These are phyloP conservation scores for Tineola bisselliella DNA, from an alignment of 2,888 invertebrate genomes.

Conservation along the genomic window DNA sequence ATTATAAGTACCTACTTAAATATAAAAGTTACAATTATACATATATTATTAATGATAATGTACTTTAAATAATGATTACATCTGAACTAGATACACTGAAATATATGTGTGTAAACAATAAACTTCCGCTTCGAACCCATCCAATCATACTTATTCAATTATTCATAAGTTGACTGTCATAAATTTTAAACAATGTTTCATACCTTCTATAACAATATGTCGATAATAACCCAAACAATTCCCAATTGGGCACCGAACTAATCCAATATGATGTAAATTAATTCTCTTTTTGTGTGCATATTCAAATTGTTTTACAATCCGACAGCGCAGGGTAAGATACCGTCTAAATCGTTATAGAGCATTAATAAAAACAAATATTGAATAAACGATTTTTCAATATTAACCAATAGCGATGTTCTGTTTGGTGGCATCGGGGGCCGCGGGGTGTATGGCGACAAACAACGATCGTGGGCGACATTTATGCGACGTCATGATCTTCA, in stretches of 20 bases:
- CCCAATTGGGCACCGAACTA: slow-evolving; percentile 5
- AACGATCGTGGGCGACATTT: slow-evolving; percentile 55
- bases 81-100: not conserved
- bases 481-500: slow-evolving; percentile 60
- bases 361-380: slow-evolving; percentile 29
- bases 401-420: slow-evolving; percentile 20
- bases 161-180: slow-evolving; percentile 8
- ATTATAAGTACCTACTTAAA: no score
- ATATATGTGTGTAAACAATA: not conserved
- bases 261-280: slow-evolving; percentile 5
- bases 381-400: slow-evolving; percentile 41
- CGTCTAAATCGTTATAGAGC: slow-evolving; percentile 13
- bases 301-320: slow-evolving; percentile 4
- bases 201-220: slow-evolving; percentile 8
- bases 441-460: slow-evolving; percentile 49
- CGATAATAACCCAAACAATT: slow-evolving; percentile 9
- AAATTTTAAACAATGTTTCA: slow-evolving; percentile 7
- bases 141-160: slow-evolving; percentile 5
- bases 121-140: slow-evolving; percentile 8
- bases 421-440: slow-evolving; percentile 14
- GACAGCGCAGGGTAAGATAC: slow-evolving; percentile 5
- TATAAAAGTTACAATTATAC: no score
- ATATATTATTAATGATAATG: not conserved
- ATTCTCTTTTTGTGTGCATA: slow-evolving; percentile 10
- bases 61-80: not conserved